Percentiles rank a stretch among this genome's conserved stretches.
These are phyloP conservation scores for Smittia sp. DNA, from an alignment of 2,888 invertebrate genomes.

Conservation along the genomic window DNA sequence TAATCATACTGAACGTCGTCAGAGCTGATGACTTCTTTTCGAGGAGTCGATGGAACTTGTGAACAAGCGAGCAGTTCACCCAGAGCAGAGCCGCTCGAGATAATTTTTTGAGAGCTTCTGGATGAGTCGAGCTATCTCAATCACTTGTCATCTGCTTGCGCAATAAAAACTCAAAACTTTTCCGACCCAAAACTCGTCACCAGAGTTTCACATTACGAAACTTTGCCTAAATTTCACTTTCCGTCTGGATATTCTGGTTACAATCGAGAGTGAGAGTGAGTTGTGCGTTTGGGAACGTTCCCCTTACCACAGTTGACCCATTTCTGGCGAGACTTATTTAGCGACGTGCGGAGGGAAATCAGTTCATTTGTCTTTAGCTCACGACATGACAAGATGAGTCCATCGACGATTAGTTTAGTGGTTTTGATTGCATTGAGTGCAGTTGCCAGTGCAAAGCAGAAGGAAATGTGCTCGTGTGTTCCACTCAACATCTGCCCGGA, in stretches of 20 bases:
- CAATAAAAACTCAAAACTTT: too few species aligned
- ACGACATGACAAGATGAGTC: neutral
- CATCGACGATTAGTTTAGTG: neutral
- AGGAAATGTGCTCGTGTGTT: slow-evolving; percentile 30
- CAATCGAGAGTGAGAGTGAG: neutral
- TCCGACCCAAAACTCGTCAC: too few species aligned
- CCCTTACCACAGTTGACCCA: neutral
- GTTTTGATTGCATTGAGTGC: neutral
- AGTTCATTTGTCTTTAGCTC: neutral
- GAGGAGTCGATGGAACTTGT: too few species aligned
- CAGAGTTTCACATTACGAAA: slow-evolving; percentile 16
- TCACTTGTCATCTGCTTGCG: too few species aligned
- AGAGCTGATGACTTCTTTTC: too few species aligned
- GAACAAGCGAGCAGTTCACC: too few species aligned
- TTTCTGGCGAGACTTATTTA: neutral
- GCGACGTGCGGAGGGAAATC: neutral
- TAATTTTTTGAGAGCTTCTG: too few species aligned
- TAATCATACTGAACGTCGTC: too few species aligned
- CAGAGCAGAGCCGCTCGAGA: too few species aligned
- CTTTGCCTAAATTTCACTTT: slow-evolving; percentile 11
- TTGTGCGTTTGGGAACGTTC: neutral
- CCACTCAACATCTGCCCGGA: slow-evolving; percentile 21
- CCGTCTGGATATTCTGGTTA: neutral
- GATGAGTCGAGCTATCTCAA: too few species aligned
- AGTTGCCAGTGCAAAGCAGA: neutral